A percentile compares a stretch with the other conserved stretches of the same genome.
These are phyloP conservation scores for Pasiphila rectangulata DNA, from an alignment of 2,888 invertebrate species.

Conservation along the genomic window DNA sequence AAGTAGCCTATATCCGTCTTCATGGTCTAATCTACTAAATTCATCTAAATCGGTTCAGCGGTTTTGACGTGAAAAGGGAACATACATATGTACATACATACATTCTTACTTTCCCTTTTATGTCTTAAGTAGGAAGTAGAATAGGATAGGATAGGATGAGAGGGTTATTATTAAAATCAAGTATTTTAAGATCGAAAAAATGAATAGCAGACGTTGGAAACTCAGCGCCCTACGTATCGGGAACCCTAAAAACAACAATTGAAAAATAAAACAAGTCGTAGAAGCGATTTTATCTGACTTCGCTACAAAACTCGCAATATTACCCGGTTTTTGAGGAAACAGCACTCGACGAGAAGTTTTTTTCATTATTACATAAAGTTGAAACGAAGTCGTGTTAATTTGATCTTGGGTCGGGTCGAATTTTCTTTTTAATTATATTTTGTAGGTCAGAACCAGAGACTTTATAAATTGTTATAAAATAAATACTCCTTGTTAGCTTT, in stretches of 20 bases:
- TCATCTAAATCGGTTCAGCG: too few species aligned
- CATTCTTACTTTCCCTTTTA: too few species aligned
- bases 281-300: conserved; percentile 33
- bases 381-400: conserved; percentile 40
- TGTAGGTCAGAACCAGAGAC: conserved; percentile 17
- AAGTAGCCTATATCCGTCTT: too few species aligned
- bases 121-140: too few species aligned
- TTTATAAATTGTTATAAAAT: conserved; percentile 27
- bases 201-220: too few species aligned
- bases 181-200: too few species aligned
- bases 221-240: too few species aligned
- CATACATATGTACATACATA: too few species aligned
- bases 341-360: conserved; percentile 35
- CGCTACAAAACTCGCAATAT: conserved; percentile 34
- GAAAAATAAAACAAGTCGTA: conserved; percentile 54
- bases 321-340: conserved; percentile 37
- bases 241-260: conserved; percentile 51
- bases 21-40: too few species aligned
- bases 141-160: too few species aligned
- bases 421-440: conserved; percentile 33
- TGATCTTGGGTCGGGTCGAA: conserved; percentile 36
- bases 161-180: too few species aligned
- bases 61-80: too few species aligned
- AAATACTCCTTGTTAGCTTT: conserved; percentile 27
- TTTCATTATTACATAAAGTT: conserved; percentile 44